Conservation (phyloP, 1,140 invertebrate species). For the Lanistes nyassanus region DNA sequence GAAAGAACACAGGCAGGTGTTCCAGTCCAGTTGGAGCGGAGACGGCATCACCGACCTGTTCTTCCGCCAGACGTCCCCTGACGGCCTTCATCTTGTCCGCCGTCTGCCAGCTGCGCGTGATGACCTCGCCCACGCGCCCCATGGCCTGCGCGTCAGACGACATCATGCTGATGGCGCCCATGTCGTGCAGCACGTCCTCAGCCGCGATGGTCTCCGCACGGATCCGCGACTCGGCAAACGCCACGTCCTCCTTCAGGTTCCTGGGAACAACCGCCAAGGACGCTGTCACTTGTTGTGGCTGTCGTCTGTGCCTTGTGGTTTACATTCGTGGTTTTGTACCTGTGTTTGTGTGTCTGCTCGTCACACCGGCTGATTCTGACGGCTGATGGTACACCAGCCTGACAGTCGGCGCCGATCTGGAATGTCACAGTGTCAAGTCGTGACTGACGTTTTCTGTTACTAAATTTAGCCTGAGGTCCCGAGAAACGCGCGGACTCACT, state of each 20-base stretch:
- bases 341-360: too few species aligned
- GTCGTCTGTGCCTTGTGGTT: too few species aligned
- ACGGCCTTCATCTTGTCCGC: conserved; percentile 66
- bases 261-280: conserved; percentile 36
- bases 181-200: conserved; percentile 66
- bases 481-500: too few species aligned
- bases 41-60: conserved; percentile 50
- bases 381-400: too few species aligned
- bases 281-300: too few species aligned
- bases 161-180: conserved; percentile 66
- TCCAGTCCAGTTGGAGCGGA: background rate
- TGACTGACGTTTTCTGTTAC: too few species aligned
- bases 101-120: conserved; percentile 65
- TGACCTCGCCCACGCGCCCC: conserved; percentile 63
- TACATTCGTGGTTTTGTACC: too few species aligned
- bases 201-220: conserved; percentile 66
- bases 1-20: background rate
- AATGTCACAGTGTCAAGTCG: background rate
- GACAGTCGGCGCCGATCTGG: too few species aligned
- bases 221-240: conserved; percentile 65
- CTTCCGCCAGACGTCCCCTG: conserved; percentile 52
- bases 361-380: too few species aligned
- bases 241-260: conserved; percentile 64
- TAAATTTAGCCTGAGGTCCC: background rate
- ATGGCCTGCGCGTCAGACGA: conserved; percentile 66